A percentile compares a stretch with the other conserved stretches of the same genome.
These are phyloP conservation scores for Oreotrochilus melanogaster DNA, from an alignment of 2,113 vertebrate species.

Conservation along the genomic window DNA sequence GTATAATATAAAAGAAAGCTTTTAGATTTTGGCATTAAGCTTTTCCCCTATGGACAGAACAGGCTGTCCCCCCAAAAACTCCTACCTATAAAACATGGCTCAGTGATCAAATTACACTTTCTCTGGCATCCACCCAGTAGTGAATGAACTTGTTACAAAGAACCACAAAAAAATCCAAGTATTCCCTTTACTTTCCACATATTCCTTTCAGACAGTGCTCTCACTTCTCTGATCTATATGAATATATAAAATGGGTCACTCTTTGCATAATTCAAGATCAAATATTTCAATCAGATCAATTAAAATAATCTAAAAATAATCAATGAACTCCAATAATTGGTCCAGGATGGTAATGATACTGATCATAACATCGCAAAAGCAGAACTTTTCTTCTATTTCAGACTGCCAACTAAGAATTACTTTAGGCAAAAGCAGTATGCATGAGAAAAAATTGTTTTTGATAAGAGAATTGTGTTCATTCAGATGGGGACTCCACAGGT, in stretches of 20 bases:
- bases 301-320: background rate
- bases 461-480: background rate
- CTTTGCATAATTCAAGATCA: background rate
- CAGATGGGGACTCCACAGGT: background rate
- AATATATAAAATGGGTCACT: too few species aligned
- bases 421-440: background rate
- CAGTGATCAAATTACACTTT: constrained; percentile 74
- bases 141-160: constrained; percentile 60
- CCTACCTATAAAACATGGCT: constrained; percentile 75
- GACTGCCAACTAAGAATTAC: background rate
- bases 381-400: background rate
- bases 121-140: constrained; percentile 54
- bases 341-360: background rate
- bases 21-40: constrained; percentile 48
- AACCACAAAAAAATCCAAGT: constrained; percentile 69
- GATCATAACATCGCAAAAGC: background rate
- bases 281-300: background rate
- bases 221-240: background rate
- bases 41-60: constrained; percentile 70
- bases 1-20: constrained; percentile 17
- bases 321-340: background rate
- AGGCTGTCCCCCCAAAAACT: constrained; percentile 74
- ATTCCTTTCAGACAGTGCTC: background rate
- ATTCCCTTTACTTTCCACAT: background rate
- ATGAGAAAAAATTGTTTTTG: background rate